These are phyloP conservation scores for Lethrus apterus DNA, from an alignment of 1,140 invertebrate genomes.

Conservation along the genomic window DNA sequence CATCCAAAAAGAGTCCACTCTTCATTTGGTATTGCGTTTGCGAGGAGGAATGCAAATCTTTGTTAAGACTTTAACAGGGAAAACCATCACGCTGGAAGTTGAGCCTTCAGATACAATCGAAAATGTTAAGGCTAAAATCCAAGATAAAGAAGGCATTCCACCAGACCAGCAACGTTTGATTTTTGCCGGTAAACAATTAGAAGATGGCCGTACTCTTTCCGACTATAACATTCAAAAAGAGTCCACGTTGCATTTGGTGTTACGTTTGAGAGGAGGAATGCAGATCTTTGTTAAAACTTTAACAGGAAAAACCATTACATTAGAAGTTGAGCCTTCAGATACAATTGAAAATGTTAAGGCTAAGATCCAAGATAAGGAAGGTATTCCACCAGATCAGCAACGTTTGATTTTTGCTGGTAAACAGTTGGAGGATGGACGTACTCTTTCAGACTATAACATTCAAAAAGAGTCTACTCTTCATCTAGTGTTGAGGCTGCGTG, in stretches of 20 bases:
- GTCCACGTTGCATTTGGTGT: constrained; percentile 65
- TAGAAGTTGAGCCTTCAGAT: constrained; percentile 66
- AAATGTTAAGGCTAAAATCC: no score
- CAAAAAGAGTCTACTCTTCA: constrained; percentile 74
- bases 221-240: constrained; percentile 77
- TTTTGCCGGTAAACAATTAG: constrained; percentile 69
- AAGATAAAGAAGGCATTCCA: no score
- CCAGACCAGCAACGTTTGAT: no score
- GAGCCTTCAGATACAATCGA: no score
- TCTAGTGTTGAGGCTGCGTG: constrained; percentile 60
- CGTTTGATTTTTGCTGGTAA: constrained; percentile 61
- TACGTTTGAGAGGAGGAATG: constrained; percentile 68
- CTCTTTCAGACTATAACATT: constrained; percentile 68
- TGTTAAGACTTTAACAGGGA: constrained; percentile 64
- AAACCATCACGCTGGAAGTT: constrained; percentile 65
- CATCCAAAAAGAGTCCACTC: constrained; percentile 69
- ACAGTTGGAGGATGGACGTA: constrained; percentile 66
- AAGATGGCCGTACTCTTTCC: constrained; percentile 68
- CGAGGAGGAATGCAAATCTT: constrained; percentile 66
- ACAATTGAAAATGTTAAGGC: constrained; percentile 68
- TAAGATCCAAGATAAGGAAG: constrained; percentile 61
- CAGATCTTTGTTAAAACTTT: constrained; percentile 66
- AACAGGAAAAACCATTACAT: constrained; percentile 58
- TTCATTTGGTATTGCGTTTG: constrained; percentile 57
- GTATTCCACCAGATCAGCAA: constrained; percentile 57